Evolutionary conservation across 2,888 invertebrate genomes (phyloP), one percentile per base, ranked within the genome.

Genomic region (Hirtodrosophila duncani): DNA sequence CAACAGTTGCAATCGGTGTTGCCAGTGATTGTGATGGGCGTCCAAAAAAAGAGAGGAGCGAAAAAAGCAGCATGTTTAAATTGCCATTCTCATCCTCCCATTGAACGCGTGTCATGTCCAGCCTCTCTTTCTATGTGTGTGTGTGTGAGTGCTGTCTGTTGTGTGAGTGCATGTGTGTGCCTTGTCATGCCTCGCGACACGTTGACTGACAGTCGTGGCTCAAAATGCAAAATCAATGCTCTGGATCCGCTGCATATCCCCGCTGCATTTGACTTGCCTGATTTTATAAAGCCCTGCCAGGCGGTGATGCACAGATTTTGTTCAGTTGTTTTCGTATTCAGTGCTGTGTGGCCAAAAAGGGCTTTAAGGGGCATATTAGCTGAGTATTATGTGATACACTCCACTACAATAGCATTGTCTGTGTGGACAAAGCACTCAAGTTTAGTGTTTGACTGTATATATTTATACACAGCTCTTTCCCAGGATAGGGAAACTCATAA

Each of bases 71-170:
- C 62, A 62, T 69, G 67, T 58, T 81, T 78, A 75, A 81, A 81
- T 78, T 77, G 75, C 79, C 79, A 77, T 77, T 75, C 70, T 67
- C 79, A 77, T 77, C 79, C 70, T 67, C 79, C 53, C 62, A 60
- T 45, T 55, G 62, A 78, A 67, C 81, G 79, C 70, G 65, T 81
- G 81, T 77, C 75, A 63, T 62, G 63, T 51, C 43, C 56, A 48
- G 49, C 24, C n/a, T n/a, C n/a, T n/a, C n/a, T n/a, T n/a, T 30
- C 7, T 20, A 36, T 14, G 13, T 4, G 9, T 33, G 34, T 33
- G 17, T 52, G 34, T 41, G 34, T 49, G 51, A 20, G 17, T 20
- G 34, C 8, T 10, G 37, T 9, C 20, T 13, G 11, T 16, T 2
- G 17, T 14, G 27, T 43, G 49, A 31, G 29, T 31, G 10, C 36